A percentile compares a stretch with the other conserved stretches of the same genome.
Evolutionary conservation across 2,797 vertebrate genomes (phyloP).

Genomic region (Eulemur mongoz): DNA sequence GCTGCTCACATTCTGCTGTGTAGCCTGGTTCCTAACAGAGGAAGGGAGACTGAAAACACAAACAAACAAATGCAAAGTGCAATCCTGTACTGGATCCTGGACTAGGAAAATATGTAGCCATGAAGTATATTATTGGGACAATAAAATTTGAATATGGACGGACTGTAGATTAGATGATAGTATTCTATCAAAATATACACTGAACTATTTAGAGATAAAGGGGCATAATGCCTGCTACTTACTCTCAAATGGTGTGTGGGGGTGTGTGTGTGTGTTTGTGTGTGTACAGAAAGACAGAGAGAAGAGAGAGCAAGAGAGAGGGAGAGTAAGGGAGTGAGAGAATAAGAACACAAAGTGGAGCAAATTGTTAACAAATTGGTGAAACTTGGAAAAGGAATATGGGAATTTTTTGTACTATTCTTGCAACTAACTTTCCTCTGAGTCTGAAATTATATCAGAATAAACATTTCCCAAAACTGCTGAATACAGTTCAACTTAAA

Average conservation of each 20-base stretch:
- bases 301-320: no score
- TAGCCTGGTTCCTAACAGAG: background rate
- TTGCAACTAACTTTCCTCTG: slow-evolving; percentile 31
- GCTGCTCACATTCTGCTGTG: no score
- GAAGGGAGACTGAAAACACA: background rate
- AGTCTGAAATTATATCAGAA: slow-evolving; percentile 5
- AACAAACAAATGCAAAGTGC: background rate
- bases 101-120: background rate
- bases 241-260: background rate
- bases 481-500: background rate
- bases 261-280: background rate
- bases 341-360: no score
- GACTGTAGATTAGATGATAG: background rate
- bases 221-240: background rate
- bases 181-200: background rate
- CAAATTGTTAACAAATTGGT: background rate
- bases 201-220: background rate
- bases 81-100: background rate
- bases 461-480: background rate
- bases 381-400: background rate
- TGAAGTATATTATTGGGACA: background rate
- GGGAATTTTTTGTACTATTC: background rate
- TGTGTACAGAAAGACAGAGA: background rate
- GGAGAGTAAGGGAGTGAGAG: background rate
- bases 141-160: background rate